Evolutionary conservation across 2,888 invertebrate species (phyloP), one percentile per base, ranked within the genome.

Genomic region (Trichogramma evanescens): DNA sequence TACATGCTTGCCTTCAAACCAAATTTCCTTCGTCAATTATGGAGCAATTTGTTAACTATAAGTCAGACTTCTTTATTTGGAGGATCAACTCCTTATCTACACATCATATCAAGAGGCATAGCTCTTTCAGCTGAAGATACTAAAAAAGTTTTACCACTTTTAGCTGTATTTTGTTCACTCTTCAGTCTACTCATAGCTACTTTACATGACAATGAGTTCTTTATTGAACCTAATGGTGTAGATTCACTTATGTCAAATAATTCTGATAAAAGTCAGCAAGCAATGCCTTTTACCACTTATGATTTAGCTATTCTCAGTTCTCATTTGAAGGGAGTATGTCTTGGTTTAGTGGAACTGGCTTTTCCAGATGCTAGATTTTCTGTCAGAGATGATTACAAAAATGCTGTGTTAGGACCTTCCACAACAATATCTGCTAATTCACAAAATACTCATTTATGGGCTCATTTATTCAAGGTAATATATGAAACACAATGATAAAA

Each of bases 131-230:
- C 77, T 58, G 81, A 82, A 9, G 87, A 89, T 64, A 83, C 87
- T 4, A 82, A 86, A 13, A 82, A 83, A 9, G 84, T 93, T 10
- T 82, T 93, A 8, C 91, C 93, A 1, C 82, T 91, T 1, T 74
- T 94, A 44, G 89, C 91, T 0, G 88, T 91, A 1, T 94, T 95
- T 78, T 92, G 92, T 73, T 87, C 91, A 2, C 79, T 93, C 1
- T 91, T 92, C 74, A 88, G 89, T 50, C 81, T 91, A 46, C 80
- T 92, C 4, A 83, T 94, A 54, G 87, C 90, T 0, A 93, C 93
- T 0, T 76, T 94, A 41, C 92, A 94, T 70, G 94, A 94, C 73
- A 87, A 88, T 0, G 94, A 94, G 78, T 93, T 94, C 76, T 88
- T 86, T 54, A 80, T 79, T 45, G 82, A 82, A 55, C 82, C 82